Evolutionary conservation across 2,888 invertebrate genomes (phyloP), one percentile per base, ranked within the genome.

Genomic region (Tenthredo livida): DNA sequence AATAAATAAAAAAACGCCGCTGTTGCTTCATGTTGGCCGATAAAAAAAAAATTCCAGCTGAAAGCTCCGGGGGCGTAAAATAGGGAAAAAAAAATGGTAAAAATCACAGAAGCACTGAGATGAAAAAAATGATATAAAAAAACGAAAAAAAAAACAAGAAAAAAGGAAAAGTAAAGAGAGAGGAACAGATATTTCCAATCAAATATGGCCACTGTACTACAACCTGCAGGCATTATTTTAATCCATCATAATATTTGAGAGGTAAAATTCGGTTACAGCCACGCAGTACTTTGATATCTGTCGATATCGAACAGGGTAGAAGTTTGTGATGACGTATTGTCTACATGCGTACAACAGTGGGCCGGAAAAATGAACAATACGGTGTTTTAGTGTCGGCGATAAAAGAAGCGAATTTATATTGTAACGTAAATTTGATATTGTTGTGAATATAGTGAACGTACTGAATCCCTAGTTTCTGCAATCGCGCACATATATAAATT

Each of bases 381-480:
- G 54, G 54, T 54, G 54, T 54, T 54, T n/a, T 54, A 54, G 54
- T 54, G n/a, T 54, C 54, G 54, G n/a, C 54, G 17, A 54, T 54
- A 54, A 54, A 54, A 54, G 54, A 54, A 54, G 54, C n/a, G 54
- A 54, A 54, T 54, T 54, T 54, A 54, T 54, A 54, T 54, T n/a
- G 7, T 54, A 54, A 54, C 25, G 25, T 61, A 25, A 61, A 61
- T 21, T 25, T 61, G 61, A 61, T 25, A 61, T 61, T 12, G 61
- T 61, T 25, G 61, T 25, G 25, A 61, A 61, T 61, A 33, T 12
- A 17, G 67, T 61, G 21, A 33, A 33, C 33, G 17, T 21, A 21
- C 25, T 25, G 72, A 40, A 73, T 73, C 40, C 43, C 43, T 43
- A n/a, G 21, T 73, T 73, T 43, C n/a, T n/a, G 40, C 21, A 84